Evolutionary conservation across 1,140 invertebrate genomes (phyloP).

Genomic region (roundworm (Caenorhabditis elegans)): DNA sequence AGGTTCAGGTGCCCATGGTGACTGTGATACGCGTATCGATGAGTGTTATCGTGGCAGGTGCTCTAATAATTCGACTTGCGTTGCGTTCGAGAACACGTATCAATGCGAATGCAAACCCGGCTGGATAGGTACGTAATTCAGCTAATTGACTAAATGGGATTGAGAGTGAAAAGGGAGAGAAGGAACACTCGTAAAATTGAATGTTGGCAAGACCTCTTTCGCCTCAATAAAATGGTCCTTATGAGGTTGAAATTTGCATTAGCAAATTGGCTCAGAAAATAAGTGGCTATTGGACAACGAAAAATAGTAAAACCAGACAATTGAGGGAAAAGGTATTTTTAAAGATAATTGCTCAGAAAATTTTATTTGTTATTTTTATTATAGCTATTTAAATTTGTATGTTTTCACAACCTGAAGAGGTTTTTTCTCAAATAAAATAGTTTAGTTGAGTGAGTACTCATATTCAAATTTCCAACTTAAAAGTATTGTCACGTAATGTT

Average conservation of each 20-base stretch:
- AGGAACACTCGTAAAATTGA: conserved; percentile 20
- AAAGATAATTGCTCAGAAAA: no score
- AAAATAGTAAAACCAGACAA: no score
- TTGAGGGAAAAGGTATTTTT: no score
- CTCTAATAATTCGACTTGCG: conserved; percentile 82
- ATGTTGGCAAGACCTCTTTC: not conserved
- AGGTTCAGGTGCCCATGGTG: conserved; percentile 41
- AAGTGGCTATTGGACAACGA: not conserved
- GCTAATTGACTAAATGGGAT: conserved; percentile 19
- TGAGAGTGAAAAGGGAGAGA: not conserved
- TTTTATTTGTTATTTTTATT: no score
- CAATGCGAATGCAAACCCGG: conserved; percentile 80
- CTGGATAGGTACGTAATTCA: conserved; percentile 70
- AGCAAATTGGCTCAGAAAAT: conserved; percentile 27
- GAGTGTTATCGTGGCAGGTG: conserved; percentile 95
- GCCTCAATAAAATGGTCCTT: conserved; percentile 27
- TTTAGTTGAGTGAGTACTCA: no score
- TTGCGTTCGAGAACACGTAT: conserved; percentile 84
- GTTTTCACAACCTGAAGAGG: not conserved
- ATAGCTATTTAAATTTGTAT: no score
- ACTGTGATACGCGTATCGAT: conserved; percentile 95
- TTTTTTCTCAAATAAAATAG: not conserved
- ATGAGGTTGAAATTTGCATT: conserved; percentile 33
- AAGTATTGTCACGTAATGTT: not conserved
- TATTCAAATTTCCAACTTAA: no score